phyloP scores from a whole-genome alignment of 2,113 vertebrate species.

The Chelonoidis abingdonii region DNA sequence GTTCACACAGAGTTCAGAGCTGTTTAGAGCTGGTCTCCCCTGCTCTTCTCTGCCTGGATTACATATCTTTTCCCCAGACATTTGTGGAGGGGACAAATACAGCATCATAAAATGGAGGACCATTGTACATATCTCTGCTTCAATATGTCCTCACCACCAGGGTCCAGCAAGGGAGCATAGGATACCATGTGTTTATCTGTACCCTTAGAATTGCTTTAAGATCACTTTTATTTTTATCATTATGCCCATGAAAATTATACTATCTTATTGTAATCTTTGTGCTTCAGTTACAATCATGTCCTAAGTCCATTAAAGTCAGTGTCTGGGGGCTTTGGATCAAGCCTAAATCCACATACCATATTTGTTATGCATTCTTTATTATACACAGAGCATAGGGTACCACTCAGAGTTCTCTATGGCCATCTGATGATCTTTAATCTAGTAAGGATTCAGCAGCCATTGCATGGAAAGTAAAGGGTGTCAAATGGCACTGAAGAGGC shows the following conservation, averaged over 20 bases:
- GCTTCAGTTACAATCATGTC: not conserved
- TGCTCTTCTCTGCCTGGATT: not conserved
- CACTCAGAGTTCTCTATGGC: not conserved
- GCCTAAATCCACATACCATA: not conserved
- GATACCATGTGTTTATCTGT: not conserved
- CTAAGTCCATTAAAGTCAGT: not conserved
- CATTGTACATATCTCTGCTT: not conserved
- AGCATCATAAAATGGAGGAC: not conserved
- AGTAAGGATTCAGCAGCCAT: accelerated
- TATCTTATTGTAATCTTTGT: not conserved
- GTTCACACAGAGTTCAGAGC: not conserved
- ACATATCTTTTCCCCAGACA: not conserved
- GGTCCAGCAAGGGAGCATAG: not conserved
- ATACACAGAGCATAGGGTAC: not conserved
- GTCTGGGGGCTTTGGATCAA: not conserved
- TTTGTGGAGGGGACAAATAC: accelerated
- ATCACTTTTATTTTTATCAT: not conserved
- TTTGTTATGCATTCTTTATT: not conserved
- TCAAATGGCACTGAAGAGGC: not conserved
- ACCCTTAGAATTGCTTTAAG: not conserved
- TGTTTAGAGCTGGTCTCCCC: not conserved
- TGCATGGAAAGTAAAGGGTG: not conserved
- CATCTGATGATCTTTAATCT: not conserved
- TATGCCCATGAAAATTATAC: not conserved
- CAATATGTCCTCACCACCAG: not conserved